phyloP scores from a whole-genome alignment of 2,113 vertebrate species.

The Psittacula cyanocephala region DNA sequence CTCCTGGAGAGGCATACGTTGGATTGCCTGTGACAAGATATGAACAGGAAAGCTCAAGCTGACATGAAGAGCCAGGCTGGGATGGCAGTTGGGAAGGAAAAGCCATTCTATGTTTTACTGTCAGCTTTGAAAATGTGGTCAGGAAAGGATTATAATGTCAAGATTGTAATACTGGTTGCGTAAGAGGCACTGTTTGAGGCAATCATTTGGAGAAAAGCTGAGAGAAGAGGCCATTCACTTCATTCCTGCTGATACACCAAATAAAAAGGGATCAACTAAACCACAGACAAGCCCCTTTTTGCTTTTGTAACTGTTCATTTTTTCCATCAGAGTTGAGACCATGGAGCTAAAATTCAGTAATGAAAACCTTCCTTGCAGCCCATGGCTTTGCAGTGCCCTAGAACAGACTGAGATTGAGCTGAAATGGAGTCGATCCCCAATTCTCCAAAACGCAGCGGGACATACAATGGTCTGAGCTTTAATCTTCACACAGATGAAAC shows the following conservation, averaged over 20 bases:
- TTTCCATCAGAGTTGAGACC: constrained; percentile 30
- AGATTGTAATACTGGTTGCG: not conserved
- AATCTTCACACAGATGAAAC: not conserved
- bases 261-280: constrained; percentile 48
- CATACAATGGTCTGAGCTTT: not conserved
- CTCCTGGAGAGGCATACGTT: constrained; percentile 24
- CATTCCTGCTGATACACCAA: constrained; percentile 8
- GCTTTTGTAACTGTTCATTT: constrained; percentile 37
- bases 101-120: not conserved
- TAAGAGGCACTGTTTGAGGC: not conserved
- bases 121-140: constrained; percentile 1
- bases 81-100: constrained; percentile 27
- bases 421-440: not conserved
- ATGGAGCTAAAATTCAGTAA: not conserved
- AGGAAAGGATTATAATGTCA: constrained; percentile 49
- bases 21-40: constrained; percentile 46
- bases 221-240: constrained; percentile 38
- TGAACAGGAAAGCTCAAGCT: not conserved
- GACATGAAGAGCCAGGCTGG: not conserved
- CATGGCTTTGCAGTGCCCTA: not conserved
- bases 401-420: not conserved
- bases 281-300: constrained; percentile 25
- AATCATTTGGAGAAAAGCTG: not conserved
- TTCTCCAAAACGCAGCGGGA: not conserved
- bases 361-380: constrained; percentile 27